phyloP scores from a whole-genome alignment of 2,113 vertebrate species.

The Anthoscopus minutus region DNA sequence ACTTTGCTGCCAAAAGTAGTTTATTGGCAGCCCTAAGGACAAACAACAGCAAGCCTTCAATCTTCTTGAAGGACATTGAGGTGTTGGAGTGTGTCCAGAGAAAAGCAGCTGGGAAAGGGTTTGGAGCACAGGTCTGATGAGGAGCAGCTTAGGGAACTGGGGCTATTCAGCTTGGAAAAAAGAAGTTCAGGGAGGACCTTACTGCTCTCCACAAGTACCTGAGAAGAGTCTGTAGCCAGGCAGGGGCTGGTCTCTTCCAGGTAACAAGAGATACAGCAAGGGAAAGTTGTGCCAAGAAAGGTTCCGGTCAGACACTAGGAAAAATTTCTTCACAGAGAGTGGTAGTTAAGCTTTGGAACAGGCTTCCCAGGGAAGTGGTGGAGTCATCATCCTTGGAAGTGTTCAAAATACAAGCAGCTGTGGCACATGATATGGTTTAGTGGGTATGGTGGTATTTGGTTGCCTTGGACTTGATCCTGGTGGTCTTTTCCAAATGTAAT shows the following conservation, averaged over 20 bases:
- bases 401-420: background rate
- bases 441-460: background rate
- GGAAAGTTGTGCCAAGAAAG: background rate
- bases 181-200: background rate
- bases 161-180: background rate
- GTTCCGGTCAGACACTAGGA: background rate
- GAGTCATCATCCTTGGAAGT: background rate
- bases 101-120: background rate
- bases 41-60: background rate
- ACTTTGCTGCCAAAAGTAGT: background rate
- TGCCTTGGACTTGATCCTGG: background rate
- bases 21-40: background rate
- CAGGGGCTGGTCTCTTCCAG: background rate
- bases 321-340: background rate
- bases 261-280: background rate
- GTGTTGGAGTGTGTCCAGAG: accelerated
- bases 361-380: background rate
- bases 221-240: background rate
- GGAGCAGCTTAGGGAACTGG: background rate
- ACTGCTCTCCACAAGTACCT: background rate
- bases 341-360: background rate
- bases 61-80: background rate
- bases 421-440: background rate
- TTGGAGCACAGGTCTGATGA: background rate
- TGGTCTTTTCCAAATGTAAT: background rate